Evolutionary conservation across 2,888 invertebrate genomes (phyloP), one percentile per base, ranked within the genome.

Genomic region (Lepidocyrtoides sp.): DNA sequence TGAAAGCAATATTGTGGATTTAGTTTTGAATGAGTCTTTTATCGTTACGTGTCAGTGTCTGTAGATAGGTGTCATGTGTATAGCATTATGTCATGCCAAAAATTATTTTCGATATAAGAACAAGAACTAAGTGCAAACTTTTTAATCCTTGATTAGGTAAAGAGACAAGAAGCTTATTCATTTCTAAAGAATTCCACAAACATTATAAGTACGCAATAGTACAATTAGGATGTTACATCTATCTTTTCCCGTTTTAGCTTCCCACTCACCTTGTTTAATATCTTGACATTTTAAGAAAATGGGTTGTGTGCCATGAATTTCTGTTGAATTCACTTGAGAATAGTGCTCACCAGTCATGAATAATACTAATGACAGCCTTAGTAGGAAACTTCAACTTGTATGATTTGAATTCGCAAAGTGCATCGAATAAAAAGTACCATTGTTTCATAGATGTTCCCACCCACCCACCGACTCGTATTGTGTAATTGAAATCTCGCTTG

Each of bases 301-400:
- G 44, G 12, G 17, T 23, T 23, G 44, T 44, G 23, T 41, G 44
- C 20, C 23, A 72, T 72, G 44, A 72, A 41, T 57, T 81, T 57
- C 7, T 81, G 36, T 5, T 66, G 51, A 36, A 84, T 54, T 54
- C 23, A 72, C 54, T 36, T 10, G 72, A 44, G 54, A n/a, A n/a
- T n/a, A 29, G 54, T 29, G 72, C 8, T 10, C 12, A 41, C 5
- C 23, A 84, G 7, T 54, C 85, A 75, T 60, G 41, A 60, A 86
- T 60, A 75, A 86, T 75, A 60, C 60, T 75, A 86, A 86, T 86
- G 75, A 60, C 57, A 72, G 2, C 44, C 41, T 23, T 72, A 20
- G 44, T 72, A 72, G 20, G 17, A 41, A 23, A 23, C 29, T 44
- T 44, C 23, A 72, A 72, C 44, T 72, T 44, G 44, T 72, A 36